Base-by-base conservation (phyloP, 2,113 vertebrate species). In the Hepsetus odoe region DNA sequence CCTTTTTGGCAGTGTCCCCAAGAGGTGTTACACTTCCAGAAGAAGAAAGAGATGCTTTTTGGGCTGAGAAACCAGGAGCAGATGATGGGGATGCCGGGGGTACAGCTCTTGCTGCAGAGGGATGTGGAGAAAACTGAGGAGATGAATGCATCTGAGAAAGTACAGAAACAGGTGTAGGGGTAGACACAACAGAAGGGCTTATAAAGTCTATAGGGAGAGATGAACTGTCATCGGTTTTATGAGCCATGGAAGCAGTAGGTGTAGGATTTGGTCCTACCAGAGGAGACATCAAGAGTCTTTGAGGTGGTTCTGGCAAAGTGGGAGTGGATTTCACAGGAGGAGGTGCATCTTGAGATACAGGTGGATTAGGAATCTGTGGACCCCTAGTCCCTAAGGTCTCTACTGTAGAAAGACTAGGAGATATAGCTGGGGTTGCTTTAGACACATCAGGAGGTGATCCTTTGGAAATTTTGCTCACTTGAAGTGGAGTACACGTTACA, bases 51-150 rank as follows among this genome's bases (percentile, higher is more conserved):
- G 40, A 51, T 22, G 35, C 13, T 5, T 72, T 65, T n/a, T 68
- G 53, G 51, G 73, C 30, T 62, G 79, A n/a, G 26, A 62, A 72
- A 73, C 56, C 65, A 72, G 70, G 51, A 72, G 82, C 81, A 80
- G 83, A 79, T 83, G 82, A 76, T 26, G 87, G 84, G 61, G 87
- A 84, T 80, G 87, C 87, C 82, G 72, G 86, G 87, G 74, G 82
- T 32, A 83, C 38, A 28, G 55, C 61, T 28, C 77, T 80, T 24
- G 82, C 66, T 53, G 59, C 74, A 26, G 72, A 75, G 49, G 76
- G 53, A 13, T 62, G 30, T 26, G 58, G 28, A 40, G 75, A 69
- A 38, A 59, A 44, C 0, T 72, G 69, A 46, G 53, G 24, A 68
- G 67, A 49, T 30, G 61, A 79, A 46, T 28, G 42, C 56, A 35